Base-by-base conservation (phyloP, 2,113 vertebrate species). In the Grammomys surdaster region DNA sequence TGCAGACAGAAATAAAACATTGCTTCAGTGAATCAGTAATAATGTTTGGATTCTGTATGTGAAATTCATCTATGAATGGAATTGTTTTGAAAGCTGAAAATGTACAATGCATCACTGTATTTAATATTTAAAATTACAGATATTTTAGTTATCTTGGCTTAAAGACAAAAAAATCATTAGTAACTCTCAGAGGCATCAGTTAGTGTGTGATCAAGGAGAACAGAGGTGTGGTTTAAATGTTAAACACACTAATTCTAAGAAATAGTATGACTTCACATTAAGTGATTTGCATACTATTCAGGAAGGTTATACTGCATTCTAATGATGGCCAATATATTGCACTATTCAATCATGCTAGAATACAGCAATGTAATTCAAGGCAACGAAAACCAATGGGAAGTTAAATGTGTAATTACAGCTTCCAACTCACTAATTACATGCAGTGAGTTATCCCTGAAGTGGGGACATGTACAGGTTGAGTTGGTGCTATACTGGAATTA, bases 61-160 rank as follows among this genome's bases (percentile, higher is more conserved):
- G 65, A 69, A 88, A 77, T 85, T 84, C 36, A 69, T 60, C 88
- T 82, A 40, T 58, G 3, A 26, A 92, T 87, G 16, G 31, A 89
- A 90, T 51, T 91, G 31, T 28, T 63, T 94, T 90, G 22, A 94
- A 94, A 65, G 48, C 36, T 84, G 46, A 97, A 95, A 90, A 1
- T 85, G 28, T 80, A 88, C 46, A 60, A 60, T 69, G 16, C 67
- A 69, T 92, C 69, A 69, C n/a, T 87, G 2, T 85, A 82, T 54
- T 80, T 36, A 93, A 76, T 81, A 78, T 73, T 95, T 86, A 88
- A 93, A 78, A 82, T 69, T 67, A 95, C 14, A 91, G 5, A 12
- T 54, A 28, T 76, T 84, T 97, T 82, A 77, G 82, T 60, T 84
- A 95, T 72, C 91, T 96, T 97, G 43, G 67, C 87, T 93, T 91